phyloP scores from a whole-genome alignment of 2,797 vertebrate genomes.

The Hybognathus amarus region DNA sequence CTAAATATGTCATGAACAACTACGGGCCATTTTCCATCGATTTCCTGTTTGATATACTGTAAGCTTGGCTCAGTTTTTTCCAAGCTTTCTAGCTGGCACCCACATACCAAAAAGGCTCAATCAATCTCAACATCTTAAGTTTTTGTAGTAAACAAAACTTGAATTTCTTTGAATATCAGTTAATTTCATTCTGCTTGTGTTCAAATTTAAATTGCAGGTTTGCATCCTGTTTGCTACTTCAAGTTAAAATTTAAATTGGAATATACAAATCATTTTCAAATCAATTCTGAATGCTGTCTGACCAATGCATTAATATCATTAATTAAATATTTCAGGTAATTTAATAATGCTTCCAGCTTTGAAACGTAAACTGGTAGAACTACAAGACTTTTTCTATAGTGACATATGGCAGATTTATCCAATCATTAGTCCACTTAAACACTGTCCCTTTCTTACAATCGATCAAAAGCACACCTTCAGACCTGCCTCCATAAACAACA shows the following conservation, averaged over 20 bases:
- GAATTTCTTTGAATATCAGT: background rate
- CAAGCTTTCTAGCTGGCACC: background rate
- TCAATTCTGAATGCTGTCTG: background rate
- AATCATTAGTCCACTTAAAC: background rate
- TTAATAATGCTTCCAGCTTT: background rate
- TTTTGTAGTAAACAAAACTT: background rate
- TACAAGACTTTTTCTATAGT: background rate
- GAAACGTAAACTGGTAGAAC: background rate
- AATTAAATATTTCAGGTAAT: background rate
- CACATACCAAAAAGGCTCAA: background rate
- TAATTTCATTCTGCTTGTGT: background rate
- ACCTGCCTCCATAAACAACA: background rate
- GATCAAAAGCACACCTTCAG: background rate
- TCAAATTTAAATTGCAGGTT: background rate
- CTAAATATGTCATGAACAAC: constrained; percentile 20
- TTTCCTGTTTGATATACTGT: constrained; percentile 10
- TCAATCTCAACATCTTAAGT: background rate
- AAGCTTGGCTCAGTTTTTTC: background rate
- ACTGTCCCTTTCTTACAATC: background rate
- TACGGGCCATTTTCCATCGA: constrained; percentile 1
- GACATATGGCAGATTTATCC: background rate
- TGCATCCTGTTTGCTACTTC: background rate
- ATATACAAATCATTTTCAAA: background rate
- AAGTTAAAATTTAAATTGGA: background rate
- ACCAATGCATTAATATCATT: background rate